phyloP scores from a whole-genome alignment of 2,113 vertebrate genomes.

The Antechinus flavipes region DNA sequence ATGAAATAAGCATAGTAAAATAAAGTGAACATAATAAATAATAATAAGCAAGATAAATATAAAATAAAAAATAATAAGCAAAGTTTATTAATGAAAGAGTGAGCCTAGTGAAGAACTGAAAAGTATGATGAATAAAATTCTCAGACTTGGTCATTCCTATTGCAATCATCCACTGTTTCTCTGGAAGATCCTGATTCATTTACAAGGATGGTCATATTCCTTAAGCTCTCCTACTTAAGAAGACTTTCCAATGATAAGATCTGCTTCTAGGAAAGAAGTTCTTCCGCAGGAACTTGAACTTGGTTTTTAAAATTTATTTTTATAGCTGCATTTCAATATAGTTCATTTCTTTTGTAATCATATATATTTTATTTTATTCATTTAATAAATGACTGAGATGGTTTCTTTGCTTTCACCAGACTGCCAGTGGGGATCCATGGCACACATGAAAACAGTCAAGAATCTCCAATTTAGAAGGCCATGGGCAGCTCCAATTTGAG shows the following conservation, averaged over 20 bases:
- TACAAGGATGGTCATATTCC: slow-evolving; percentile 53
- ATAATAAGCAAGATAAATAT: no score
- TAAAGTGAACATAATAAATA: no score
- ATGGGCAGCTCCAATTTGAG: background rate
- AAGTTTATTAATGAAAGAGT: slow-evolving; percentile 38
- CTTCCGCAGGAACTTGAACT: background rate
- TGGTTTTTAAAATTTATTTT: background rate
- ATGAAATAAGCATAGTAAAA: no score
- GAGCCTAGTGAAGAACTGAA: slow-evolving; percentile 66
- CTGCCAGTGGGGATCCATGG: background rate
- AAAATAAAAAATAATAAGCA: slow-evolving; percentile 9
- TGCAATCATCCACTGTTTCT: slow-evolving; percentile 73
- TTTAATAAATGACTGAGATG: background rate
- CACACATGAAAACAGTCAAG: background rate
- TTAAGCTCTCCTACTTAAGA: slow-evolving; percentile 11
- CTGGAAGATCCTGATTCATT: slow-evolving; percentile 58
- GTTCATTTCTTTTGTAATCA: background rate
- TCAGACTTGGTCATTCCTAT: slow-evolving; percentile 18
- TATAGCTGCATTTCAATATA: background rate
- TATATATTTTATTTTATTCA: background rate
- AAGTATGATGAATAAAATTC: slow-evolving; percentile 70
- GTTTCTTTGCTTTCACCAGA: background rate
- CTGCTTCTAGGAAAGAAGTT: background rate
- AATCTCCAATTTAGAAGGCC: background rate
- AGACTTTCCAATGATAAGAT: background rate